Evolutionary conservation across 2,888 invertebrate genomes (phyloP).

Genomic region (Sicus ferrugineus): DNA sequence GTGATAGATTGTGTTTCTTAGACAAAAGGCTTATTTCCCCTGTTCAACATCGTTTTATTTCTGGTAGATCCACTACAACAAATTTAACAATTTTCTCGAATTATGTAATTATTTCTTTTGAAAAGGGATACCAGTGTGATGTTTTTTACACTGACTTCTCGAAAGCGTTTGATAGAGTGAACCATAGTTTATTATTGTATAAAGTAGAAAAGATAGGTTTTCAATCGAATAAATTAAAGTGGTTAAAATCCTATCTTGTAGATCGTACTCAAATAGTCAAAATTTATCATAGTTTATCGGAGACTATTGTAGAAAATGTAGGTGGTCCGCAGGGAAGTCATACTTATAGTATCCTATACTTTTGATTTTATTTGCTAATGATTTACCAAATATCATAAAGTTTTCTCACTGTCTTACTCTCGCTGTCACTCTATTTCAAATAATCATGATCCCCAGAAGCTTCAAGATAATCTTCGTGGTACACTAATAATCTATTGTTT

Average conservation of each 20-base stretch:
- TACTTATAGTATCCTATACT: neutral
- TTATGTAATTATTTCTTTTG: neutral
- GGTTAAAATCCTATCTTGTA: neutral
- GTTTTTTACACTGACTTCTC: slow-evolving; percentile 9
- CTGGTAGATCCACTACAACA: slow-evolving; percentile 1
- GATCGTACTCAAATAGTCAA: neutral
- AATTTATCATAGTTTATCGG: neutral
- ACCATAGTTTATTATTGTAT: neutral
- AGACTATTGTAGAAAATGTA: neutral
- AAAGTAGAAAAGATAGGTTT: neutral
- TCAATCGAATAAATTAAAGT: neutral
- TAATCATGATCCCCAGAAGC: neutral
- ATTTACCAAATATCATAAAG: neutral
- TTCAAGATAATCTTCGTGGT: neutral
- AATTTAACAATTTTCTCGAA: neutral
- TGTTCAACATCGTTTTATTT: slow-evolving; percentile 2
- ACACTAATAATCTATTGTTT: neutral
- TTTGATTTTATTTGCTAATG: slow-evolving; percentile 1
- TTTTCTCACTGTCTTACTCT: neutral
- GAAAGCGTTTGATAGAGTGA: slow-evolving; percentile 3
- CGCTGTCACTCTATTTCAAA: neutral
- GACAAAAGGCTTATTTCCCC: neutral
- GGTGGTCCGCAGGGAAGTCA: slow-evolving; percentile 6
- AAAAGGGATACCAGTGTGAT: neutral
- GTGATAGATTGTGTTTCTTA: neutral